Evolutionary conservation across 2,888 invertebrate genomes (phyloP).

Genomic region (Agrochola circellaris): DNA sequence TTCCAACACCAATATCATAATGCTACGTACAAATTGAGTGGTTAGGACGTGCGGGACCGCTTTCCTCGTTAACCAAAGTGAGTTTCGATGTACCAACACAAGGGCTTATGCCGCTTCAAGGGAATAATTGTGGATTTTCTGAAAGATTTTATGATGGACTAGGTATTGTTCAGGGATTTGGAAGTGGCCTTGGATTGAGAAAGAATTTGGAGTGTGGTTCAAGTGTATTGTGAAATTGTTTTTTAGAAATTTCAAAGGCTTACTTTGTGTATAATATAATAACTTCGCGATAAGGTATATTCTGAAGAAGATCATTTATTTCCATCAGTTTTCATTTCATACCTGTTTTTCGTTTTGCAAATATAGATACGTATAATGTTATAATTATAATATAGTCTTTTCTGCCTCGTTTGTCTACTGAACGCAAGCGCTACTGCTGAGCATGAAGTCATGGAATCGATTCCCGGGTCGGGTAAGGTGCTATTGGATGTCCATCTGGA

Average conservation of each 20-base stretch:
- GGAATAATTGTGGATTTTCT: conserved; percentile 62
- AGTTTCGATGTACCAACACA: conserved; percentile 72
- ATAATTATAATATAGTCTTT: neutral
- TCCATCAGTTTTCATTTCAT: neutral
- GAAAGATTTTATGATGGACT: conserved; percentile 54
- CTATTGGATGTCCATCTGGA: neutral
- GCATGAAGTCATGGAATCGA: neutral
- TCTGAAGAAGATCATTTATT: neutral
- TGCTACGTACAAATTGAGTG: conserved; percentile 72
- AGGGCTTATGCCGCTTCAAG: conserved; percentile 50
- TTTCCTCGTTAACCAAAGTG: conserved; percentile 74
- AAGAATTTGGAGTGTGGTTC: conserved; percentile 14
- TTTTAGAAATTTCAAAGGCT: neutral
- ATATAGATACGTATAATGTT: too few species aligned
- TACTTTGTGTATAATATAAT: neutral
- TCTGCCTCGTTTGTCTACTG: neutral
- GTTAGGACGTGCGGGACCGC: conserved; percentile 63
- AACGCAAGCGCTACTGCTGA: neutral
- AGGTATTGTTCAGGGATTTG: conserved; percentile 51
- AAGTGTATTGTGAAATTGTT: neutral
- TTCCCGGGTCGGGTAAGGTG: neutral
- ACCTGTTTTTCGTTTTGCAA: neutral
- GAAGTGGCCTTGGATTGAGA: conserved; percentile 22
- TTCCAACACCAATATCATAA: conserved; percentile 60
- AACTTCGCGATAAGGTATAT: neutral